Base-by-base conservation (phyloP, 2,888 invertebrate genomes). In the Carabus problematicus region DNA sequence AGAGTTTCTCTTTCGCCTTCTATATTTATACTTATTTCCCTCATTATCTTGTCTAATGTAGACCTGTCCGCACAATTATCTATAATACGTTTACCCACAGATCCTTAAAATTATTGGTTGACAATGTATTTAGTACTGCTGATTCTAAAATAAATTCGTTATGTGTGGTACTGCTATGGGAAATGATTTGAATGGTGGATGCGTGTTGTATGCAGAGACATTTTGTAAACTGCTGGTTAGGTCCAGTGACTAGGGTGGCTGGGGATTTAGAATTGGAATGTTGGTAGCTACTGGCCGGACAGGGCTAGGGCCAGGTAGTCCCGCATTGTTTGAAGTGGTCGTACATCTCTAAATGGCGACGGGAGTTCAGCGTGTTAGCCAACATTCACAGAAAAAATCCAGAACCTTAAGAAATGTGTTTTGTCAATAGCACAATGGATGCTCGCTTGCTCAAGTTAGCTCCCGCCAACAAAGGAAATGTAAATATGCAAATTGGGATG, bases 401-500 rank as follows among this genome's bases (percentile, higher is more conserved):
- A 52, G 52, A 52, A 52, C 52, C 52, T 16, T 52, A 52, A 52
- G 52, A 52, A 52, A 52, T 52, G 52, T 52, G 11, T 52, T 11
- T 52, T 52, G 52, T 52, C 52, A 52, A 52, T 52, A 52, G 52
- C 9, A 52, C 52, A 52, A 52, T 52, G 16, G 52, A 52, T 52
- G 12, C 14, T 18, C 18, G 12, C 14, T 52, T 52, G 19, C 18
- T 9, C 16, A 19, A 16, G 12, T 19, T 52, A 16, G 14, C 52
- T 52, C 52, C 52, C 16, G 19, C 19, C 52, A 14, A 52, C 52
- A 52, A 52, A 52, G 52, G 12, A 52, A 52, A 52, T 52, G 52
- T 52, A 52, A 52, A 52, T 52, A 52, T 52, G 52, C 52, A 52
- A 52, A 52, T 52, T 52, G 52, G 52, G 52, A 52, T 52, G 52